Evolutionary conservation across 2,113 vertebrate species (phyloP).

Genomic region (Cepphus grylle): DNA sequence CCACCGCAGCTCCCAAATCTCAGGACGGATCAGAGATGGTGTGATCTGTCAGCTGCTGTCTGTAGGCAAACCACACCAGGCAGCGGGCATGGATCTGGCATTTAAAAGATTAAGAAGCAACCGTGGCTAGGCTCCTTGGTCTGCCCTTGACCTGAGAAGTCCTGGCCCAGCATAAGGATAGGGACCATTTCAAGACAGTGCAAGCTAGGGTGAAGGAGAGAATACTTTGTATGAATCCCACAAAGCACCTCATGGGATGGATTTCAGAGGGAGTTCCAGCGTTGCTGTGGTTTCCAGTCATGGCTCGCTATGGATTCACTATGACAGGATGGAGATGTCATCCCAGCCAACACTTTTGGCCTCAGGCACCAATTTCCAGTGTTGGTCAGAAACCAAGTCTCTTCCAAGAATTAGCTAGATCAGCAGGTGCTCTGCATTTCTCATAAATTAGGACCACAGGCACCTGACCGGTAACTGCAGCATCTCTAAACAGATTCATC

Average conservation of each 20-base stretch:
- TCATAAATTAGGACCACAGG: not conserved
- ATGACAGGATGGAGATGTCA: not conserved
- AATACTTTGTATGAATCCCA: not conserved
- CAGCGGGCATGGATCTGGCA: not conserved
- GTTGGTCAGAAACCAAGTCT: not conserved
- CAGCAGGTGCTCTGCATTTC: not conserved
- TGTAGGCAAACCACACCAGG: not conserved
- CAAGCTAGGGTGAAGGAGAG: not conserved
- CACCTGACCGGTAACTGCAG: not conserved
- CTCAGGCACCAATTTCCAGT: not conserved
- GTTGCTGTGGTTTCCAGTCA: not conserved
- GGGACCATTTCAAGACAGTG: not conserved
- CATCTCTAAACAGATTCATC: not conserved
- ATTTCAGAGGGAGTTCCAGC: not conserved
- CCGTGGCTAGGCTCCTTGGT: not conserved
- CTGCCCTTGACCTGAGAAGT: slow-evolving; percentile 24
- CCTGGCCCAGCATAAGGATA: not conserved
- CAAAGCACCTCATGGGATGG: not conserved
- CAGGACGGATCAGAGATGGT: not conserved
- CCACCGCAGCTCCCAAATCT: not conserved
- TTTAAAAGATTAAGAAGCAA: not conserved
- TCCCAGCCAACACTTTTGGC: not conserved
- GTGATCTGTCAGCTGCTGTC: slow-evolving; percentile 39
- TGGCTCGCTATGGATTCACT: not conserved
- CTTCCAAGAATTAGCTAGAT: not conserved